Evolutionary conservation across 2,888 invertebrate genomes (phyloP).

Genomic region (Imbricaverruca yamaguchii): DNA sequence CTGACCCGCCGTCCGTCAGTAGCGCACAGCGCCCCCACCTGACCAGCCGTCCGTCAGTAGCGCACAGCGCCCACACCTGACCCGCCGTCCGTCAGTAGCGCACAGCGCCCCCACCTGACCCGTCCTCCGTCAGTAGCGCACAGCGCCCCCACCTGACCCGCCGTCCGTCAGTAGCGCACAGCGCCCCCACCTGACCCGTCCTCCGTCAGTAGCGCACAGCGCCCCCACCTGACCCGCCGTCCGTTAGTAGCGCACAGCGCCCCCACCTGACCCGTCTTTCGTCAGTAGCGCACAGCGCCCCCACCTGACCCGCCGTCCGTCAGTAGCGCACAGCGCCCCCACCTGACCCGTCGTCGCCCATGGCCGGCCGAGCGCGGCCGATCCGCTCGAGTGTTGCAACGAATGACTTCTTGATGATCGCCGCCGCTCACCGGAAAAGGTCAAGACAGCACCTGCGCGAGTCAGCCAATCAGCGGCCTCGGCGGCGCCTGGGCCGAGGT

Average conservation of each 20-base stretch:
- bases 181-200: slow-evolving; percentile 25
- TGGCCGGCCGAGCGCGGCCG: neutral
- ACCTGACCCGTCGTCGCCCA: slow-evolving; percentile 22
- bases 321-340: slow-evolving; percentile 25
- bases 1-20: too few relatives aligned
- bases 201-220: slow-evolving; percentile 26
- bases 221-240: slow-evolving; percentile 26
- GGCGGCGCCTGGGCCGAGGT: neutral
- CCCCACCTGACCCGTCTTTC: too few relatives aligned
- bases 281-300: slow-evolving; percentile 19
- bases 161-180: slow-evolving; percentile 23
- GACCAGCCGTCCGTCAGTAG: slow-evolving; percentile 25
- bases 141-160: slow-evolving; percentile 25
- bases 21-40: slow-evolving; percentile 26
- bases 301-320: slow-evolving; percentile 24
- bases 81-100: slow-evolving; percentile 21
- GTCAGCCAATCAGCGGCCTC: slow-evolving; percentile 4
- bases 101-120: too few relatives aligned
- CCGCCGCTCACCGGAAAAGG: slow-evolving; percentile 15
- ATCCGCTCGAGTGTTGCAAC: slow-evolving; percentile 10
- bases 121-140: neutral
- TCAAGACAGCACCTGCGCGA: slow-evolving; percentile 20
- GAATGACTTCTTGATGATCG: slow-evolving; percentile 20
- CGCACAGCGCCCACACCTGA: slow-evolving; percentile 27
- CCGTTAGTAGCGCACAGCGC: neutral